These are phyloP conservation scores for Microcebus jonahi DNA, from an alignment of 2,113 vertebrate species.

Conservation along the genomic window DNA sequence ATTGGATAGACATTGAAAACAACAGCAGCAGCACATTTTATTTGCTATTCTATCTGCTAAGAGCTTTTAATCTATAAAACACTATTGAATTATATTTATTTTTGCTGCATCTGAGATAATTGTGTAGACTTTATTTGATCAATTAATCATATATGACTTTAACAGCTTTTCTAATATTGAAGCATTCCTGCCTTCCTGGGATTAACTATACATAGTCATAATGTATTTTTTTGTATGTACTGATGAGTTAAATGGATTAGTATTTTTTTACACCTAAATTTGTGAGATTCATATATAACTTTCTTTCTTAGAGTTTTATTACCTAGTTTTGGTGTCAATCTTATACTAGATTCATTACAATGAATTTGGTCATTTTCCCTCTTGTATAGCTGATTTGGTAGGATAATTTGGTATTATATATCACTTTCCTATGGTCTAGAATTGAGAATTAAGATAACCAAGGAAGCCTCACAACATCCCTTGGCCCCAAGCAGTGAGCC, in stretches of 20 bases:
- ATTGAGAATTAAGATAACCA: neutral
- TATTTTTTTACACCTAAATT: neutral
- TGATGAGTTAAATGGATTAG: neutral
- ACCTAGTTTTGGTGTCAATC: neutral
- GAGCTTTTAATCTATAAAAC: neutral
- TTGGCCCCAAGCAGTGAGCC: neutral
- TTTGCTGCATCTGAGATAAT: neutral
- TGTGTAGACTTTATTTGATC: neutral
- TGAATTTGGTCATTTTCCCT: neutral
- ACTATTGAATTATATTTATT: neutral
- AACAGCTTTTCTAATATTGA: neutral
- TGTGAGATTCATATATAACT: neutral
- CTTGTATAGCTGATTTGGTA: neutral
- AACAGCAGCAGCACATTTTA: neutral
- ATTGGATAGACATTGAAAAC: neutral
- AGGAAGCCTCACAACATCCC: neutral
- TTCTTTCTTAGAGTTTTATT: constrained; percentile 30
- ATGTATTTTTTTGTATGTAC: neutral
- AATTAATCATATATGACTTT: neutral
- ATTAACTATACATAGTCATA: neutral
- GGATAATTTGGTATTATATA: neutral
- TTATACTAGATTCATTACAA: constrained; percentile 7
- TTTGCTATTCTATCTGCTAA: neutral
- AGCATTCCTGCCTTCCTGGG: neutral
- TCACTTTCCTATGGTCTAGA: neutral